A percentile compares a stretch with the other conserved stretches of the same genome.
Evolutionary conservation across 2,113 vertebrate genomes (phyloP).

Genomic region (Eubucco bourcierii): DNA sequence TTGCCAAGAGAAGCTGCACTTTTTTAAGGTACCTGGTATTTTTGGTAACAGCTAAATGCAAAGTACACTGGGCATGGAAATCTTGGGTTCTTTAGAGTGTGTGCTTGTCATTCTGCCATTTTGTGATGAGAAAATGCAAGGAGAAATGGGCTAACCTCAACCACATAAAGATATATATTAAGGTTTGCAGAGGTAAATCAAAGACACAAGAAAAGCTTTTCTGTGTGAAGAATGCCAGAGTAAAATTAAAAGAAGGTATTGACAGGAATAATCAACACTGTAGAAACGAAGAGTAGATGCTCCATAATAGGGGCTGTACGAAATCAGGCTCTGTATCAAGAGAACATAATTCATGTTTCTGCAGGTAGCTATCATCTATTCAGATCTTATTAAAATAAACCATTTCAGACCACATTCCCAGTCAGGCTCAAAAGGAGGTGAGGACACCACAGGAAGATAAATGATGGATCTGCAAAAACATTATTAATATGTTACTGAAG

Average conservation of each 20-base stretch:
- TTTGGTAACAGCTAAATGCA: not conserved
- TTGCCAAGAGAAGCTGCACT: not conserved
- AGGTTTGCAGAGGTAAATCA: not conserved
- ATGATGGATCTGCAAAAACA: not conserved
- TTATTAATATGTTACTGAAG: not conserved
- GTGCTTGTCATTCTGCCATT: not conserved
- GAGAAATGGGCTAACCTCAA: not conserved
- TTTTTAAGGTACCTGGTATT: not conserved
- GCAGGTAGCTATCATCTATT: not conserved
- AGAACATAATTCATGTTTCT: not conserved
- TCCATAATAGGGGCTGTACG: not conserved
- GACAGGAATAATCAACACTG: not conserved
- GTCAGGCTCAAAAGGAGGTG: not conserved
- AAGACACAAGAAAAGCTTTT: not conserved
- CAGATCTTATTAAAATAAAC: not conserved
- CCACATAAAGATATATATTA: not conserved
- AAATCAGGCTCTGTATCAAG: not conserved
- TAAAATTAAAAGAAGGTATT: slow-evolving; percentile 30
- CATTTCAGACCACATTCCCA: not conserved
- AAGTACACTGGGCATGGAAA: not conserved
- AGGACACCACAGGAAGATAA: not conserved
- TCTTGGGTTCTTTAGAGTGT: not conserved
- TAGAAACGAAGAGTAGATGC: not conserved
- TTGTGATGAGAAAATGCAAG: not conserved
- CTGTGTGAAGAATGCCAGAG: not conserved